Percentiles rank a stretch among this genome's conserved stretches.
phyloP scores from a whole-genome alignment of 1,140 invertebrate genomes.

The Drosophila simulans region DNA sequence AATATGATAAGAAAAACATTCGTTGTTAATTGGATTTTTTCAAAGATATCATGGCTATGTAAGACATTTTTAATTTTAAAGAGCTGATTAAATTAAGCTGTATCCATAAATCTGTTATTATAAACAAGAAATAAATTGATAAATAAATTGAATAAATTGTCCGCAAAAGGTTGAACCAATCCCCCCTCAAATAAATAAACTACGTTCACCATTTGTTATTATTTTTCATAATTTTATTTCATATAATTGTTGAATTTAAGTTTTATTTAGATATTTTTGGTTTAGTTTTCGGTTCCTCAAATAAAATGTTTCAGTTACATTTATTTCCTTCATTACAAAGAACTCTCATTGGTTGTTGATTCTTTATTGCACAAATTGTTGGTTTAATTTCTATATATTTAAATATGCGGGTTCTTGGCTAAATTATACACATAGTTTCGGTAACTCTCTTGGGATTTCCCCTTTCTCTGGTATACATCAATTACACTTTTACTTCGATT shows the following conservation, averaged over 20 bases:
- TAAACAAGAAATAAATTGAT: too few species aligned
- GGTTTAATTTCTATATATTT: constrained; percentile 22
- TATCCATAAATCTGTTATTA: too few species aligned
- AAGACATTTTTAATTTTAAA: too few species aligned
- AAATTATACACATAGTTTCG: constrained; percentile 64
- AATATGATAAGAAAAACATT: not conserved
- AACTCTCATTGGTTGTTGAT: constrained; percentile 27
- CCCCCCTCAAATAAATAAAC: not conserved
- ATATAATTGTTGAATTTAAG: constrained; percentile 74
- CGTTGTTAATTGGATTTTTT: too few species aligned
- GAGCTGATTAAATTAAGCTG: too few species aligned
- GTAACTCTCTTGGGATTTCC: constrained; percentile 17
- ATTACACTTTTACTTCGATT: constrained; percentile 58
- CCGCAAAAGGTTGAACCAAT: not conserved
- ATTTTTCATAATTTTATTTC: constrained; percentile 79
- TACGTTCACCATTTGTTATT: constrained; percentile 8
- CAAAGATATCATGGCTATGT: too few species aligned
- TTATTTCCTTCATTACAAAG: constrained; percentile 59
- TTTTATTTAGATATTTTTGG: constrained; percentile 44
- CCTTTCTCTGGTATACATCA: constrained; percentile 65
- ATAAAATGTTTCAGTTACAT: constrained; percentile 63
- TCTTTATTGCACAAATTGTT: constrained; percentile 19
- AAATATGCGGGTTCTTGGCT: constrained; percentile 41
- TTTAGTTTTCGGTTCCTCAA: constrained; percentile 39
- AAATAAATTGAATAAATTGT: too few species aligned